Evolutionary conservation across 1,140 invertebrate species (phyloP).

Genomic region (Globodera ellingtonae): DNA sequence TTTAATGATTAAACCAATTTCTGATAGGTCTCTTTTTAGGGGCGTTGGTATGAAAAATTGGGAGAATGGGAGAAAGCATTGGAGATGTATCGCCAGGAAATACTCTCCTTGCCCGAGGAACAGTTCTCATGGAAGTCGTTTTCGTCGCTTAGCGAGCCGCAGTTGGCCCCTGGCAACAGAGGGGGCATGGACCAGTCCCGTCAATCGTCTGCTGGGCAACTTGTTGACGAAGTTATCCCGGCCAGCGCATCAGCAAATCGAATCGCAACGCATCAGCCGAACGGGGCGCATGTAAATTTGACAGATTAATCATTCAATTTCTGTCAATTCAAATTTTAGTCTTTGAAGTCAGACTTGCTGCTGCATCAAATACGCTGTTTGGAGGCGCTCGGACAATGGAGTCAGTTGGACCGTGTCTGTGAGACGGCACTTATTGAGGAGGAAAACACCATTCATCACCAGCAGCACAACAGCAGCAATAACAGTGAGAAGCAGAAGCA

Average conservation of each 20-base stretch:
- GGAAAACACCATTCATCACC: conserved; percentile 27
- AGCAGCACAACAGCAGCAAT: not conserved
- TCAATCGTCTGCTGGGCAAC: conserved; percentile 5
- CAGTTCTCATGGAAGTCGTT: not conserved
- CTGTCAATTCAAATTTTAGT: not conserved
- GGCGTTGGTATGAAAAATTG: conserved; percentile 96
- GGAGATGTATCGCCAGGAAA: conserved; percentile 75
- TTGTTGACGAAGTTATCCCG: not conserved
- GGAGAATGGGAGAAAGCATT: conserved; percentile 97
- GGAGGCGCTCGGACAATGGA: conserved; percentile 96
- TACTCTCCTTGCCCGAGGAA: conserved; percentile 33
- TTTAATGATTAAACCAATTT: conserved; percentile 60
- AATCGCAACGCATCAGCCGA: not conserved
- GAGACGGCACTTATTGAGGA: conserved; percentile 33
- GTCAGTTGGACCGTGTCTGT: conserved; percentile 62
- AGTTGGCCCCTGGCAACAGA: not conserved
- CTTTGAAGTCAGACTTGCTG: conserved; percentile 72
- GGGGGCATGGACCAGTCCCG: not conserved
- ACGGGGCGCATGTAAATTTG: conserved; percentile 55
- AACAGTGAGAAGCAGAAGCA: not conserved
- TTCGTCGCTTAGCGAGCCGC: not conserved
- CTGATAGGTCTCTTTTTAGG: conserved; percentile 73
- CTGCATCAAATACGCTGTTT: conserved; percentile 93
- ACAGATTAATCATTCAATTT: not conserved
- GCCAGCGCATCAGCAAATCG: not conserved